A percentile compares a stretch with the other conserved stretches of the same genome.
These are phyloP conservation scores for Tetramorium alpestre DNA, from an alignment of 1,140 invertebrate genomes.

Conservation along the genomic window DNA sequence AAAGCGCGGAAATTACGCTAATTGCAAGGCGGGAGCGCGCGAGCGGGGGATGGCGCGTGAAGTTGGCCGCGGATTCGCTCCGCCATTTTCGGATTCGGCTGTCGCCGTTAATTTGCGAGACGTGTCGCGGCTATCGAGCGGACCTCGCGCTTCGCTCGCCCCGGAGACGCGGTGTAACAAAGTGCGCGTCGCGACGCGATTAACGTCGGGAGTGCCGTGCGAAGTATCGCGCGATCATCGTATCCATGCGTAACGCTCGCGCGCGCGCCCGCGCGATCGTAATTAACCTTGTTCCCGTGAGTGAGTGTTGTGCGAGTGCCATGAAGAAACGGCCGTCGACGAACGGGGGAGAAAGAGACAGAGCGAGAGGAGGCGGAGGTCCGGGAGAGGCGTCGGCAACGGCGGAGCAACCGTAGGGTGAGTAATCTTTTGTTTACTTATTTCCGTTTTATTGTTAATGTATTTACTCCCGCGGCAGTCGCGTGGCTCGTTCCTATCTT, in stretches of 20 bases:
- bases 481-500: not conserved
- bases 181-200: not conserved
- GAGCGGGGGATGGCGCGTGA: not conserved
- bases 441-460: not conserved
- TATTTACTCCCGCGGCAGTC: not conserved
- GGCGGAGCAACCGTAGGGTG: not conserved
- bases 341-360: not conserved
- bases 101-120: not conserved
- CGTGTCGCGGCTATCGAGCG: not conserved
- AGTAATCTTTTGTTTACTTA: constrained; percentile 8
- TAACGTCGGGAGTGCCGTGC: not conserved
- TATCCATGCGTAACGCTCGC: not conserved
- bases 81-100: not conserved
- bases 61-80: not conserved
- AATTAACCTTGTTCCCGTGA: constrained; percentile 15
- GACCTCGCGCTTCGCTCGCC: not conserved
- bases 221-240: not conserved
- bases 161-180: not conserved
- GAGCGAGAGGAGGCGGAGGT: not conserved
- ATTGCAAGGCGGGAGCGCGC: not conserved
- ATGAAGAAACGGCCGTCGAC: not conserved
- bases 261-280: not conserved
- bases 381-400: not conserved
- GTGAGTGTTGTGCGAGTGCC: constrained; percentile 5
- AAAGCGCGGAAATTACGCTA: not conserved